Evolutionary conservation across 2,888 invertebrate species (phyloP), one percentile per base, ranked within the genome.

Genomic region (Iselma pallidipennis): DNA sequence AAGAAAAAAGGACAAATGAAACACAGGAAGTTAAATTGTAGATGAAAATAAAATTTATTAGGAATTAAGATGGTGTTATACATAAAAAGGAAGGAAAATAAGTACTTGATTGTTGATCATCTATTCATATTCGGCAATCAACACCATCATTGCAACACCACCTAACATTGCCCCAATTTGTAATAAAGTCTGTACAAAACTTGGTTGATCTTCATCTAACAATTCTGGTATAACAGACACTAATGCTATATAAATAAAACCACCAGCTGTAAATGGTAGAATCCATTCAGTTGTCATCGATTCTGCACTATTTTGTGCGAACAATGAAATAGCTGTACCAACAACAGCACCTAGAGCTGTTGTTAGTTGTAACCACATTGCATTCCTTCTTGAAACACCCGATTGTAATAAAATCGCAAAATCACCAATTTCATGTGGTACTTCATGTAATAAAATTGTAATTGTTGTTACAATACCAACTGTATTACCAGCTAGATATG

Each of bases 161-260:
- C 91, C 86, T 45, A 98, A 82, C 68, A 98, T 83, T 25, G 97
- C 96, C 50, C 89, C 74, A 64, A 98, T 92, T 86, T 98, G 98
- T 80, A 93, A 92, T 7, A 97, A 83, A 45, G 95, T 95, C 79
- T 98, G 97, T 76, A 89, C 86, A 57, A 96, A 86, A 29, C 88
- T 87, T 4, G 88, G 89, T 65, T 81, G 80, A n/a, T 89, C 87
- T 75, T 96, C 95, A 78, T 94, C 93, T 68, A 99, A 84, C 50
- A 99, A 85, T 82, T 99, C 98, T 7, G 99, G 99, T 77, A 99
- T 94, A 21, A 99, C 96, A 66, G 98, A 98, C 0, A 99, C 99
- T 16, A 98, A 95, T 19, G 99, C 99, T 74, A 99, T 98, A 81
- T 99, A 99, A 80, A 99, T 99, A 80, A 99, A 99, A n/a, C 99